Base-by-base conservation (phyloP, 2,113 vertebrate genomes). In the Pluvialis apricaria region DNA sequence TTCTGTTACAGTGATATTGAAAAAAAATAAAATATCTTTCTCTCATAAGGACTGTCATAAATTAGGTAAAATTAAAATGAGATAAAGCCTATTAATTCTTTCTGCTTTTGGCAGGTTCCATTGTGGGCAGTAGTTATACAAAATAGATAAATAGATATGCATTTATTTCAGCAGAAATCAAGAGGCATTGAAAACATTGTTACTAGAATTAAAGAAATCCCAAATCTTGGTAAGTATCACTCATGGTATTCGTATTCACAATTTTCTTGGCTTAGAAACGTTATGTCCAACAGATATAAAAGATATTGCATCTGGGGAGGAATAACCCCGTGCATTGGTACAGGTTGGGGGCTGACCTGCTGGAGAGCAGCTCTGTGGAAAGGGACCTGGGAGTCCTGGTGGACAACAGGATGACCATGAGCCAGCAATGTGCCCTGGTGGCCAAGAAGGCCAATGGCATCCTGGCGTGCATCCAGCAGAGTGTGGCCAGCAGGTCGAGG, bases 141-240 rank as follows among this genome's bases (percentile, higher is more conserved):
- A 75, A 76, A 82, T 0, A 55, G 9, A 21, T 24, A 75, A 76
- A 82, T 0, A 55, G 9, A 21, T 24, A n/a, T 0, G 3, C 1
- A 8, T 55, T 79, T 88, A 4, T 76, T 85, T 82, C 29, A 76
- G 14, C 11, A 79, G 42, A 76, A 79, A 68, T 83, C 14, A 80
- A 60, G 9, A 76, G 8, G 4, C 18, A 49, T 6, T 69, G 58
- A 60, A 86, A 96, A 76, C 10, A 15, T 6, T 44, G 4, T 58
- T 42, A 26, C 15, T 55, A 25, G 26, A 58, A 42, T 49, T 26
- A 42, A 65, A 65, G 15, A 75, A 55, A 66, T 45, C 4, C 3
- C 10, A 60, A 45, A 44, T 8, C 44, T 25, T 38, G 4, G 13
- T 32, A 71, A n/a, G 8, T 16, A 38, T 60, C 64, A 22, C 11